Conservation (phyloP, 2,888 invertebrate species). For the Melipona bicolor region DNA sequence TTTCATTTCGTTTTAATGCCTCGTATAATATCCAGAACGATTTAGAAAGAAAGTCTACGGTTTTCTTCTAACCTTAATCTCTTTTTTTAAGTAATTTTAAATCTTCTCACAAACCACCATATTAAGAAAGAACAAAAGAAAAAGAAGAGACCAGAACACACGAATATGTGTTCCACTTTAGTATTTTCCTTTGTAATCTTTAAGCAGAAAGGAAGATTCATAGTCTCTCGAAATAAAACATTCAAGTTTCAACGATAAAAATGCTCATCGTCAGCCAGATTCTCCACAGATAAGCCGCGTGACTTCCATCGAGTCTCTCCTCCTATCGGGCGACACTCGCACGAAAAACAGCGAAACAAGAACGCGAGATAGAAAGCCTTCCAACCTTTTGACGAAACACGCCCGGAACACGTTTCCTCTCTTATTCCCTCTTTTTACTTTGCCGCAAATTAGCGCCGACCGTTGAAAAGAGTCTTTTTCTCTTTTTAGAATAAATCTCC, state of each 20-base stretch:
- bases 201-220: slow-evolving; percentile 13
- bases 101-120: neutral
- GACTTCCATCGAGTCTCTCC: slow-evolving; percentile 5
- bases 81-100: neutral
- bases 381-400: slow-evolving; percentile 38
- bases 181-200: slow-evolving; percentile 8
- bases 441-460: neutral
- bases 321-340: neutral
- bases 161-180: neutral
- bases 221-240: slow-evolving; percentile 42
- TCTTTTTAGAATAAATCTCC: neutral
- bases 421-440: neutral
- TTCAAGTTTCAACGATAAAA: slow-evolving; percentile 32
- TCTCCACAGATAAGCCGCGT: slow-evolving; percentile 25
- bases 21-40: neutral
- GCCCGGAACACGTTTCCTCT: neutral
- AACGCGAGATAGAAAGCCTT: slow-evolving; percentile 27
- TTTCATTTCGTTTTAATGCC: neutral
- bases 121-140: neutral
- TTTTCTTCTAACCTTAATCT: neutral
- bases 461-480: neutral
- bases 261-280: slow-evolving; percentile 18
- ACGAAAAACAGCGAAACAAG: slow-evolving; percentile 19
- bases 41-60: neutral
- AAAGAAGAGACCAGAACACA: neutral